Base-by-base conservation (phyloP, 2,888 invertebrate genomes). In the Erebia ligea region DNA sequence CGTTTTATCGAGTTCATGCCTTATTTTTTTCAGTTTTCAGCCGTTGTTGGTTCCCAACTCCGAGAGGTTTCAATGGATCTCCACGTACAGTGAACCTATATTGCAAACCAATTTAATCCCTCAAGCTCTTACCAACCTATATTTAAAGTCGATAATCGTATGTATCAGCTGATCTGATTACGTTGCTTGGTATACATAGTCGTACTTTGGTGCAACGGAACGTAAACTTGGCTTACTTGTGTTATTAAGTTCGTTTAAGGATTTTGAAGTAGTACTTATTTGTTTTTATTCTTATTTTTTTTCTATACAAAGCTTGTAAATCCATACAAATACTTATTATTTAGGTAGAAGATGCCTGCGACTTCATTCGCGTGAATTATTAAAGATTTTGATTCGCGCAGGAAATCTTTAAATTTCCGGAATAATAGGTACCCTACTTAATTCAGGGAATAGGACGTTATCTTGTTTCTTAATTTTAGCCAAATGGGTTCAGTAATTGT, bases 1-100 rank as follows among this genome's bases (percentile, higher is more conserved):
- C 57, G 50, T 68, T 72, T 70, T 72, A 74, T 74, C 72, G 62
- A 62, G 66, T 67, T 72, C 62, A 58, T 59, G 66, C 69, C 61
- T 74, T 72, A 72, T 74, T 74, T 74, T 34, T 66, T 74, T 74
- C 67, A 74, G 70, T 69, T 72, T 63, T 56, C 50, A 54, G 42
- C 50, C 56, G 58, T 72, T 70, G 74, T 70, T 73, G 62, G 63
- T 72, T 73, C 71, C 69, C 59, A 69, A 70, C 72, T 68, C 58
- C 40, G 73, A 52, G 61, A 68, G 68, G 58, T 68, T 70, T 71
- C 69, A 72, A 61, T 72, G 63, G 72, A 59, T 57, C 57, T 57
- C 52, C 52, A 25, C 25, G 67, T 67, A 67, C 48, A 67, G 48
- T 40, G 17, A 48, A 25, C 19, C 67, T 1, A 17, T 25, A 15